A percentile compares a stretch with the other conserved stretches of the same genome.
These are phyloP conservation scores for Acanthiza pusilla DNA, from an alignment of 2,797 vertebrate species.

Conservation along the genomic window DNA sequence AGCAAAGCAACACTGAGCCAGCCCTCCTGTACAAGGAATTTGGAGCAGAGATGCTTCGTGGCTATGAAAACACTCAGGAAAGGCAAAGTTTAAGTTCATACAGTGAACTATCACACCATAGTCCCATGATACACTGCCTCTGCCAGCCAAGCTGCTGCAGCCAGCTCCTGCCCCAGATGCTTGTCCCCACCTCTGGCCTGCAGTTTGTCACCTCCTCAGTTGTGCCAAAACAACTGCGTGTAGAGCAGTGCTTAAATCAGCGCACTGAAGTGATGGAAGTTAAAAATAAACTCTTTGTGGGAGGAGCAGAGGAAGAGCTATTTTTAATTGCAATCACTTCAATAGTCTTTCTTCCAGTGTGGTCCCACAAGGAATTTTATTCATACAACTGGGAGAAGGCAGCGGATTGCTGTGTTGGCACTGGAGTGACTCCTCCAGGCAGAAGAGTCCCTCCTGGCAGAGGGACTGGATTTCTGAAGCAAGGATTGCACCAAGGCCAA, in stretches of 20 bases:
- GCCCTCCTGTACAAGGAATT: not conserved
- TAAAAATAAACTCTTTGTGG: not conserved
- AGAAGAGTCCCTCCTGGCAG: not conserved
- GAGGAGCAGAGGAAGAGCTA: not conserved
- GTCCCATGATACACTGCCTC: not conserved
- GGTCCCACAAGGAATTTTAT: not conserved
- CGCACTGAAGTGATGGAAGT: not conserved
- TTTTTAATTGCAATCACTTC: constrained; percentile 20
- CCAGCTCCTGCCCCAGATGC: not conserved
- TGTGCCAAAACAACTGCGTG: not conserved
- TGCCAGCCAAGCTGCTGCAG: not conserved
- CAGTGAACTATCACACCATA: not conserved
- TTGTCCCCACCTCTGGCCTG: constrained; percentile 18
- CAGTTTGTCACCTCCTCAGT: not conserved
- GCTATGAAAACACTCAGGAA: not conserved
- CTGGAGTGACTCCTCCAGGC: not conserved
- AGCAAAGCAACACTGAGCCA: not conserved
- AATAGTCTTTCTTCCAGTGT: constrained; percentile 19
- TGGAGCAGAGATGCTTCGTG: not conserved
- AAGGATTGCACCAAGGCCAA: not conserved
- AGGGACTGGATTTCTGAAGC: not conserved
- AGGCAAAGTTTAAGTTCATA: not conserved
- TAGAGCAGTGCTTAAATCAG: not conserved
- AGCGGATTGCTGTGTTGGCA: not conserved
- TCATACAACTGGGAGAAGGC: not conserved